A percentile compares a stretch with the other conserved stretches of the same genome.
phyloP scores from a whole-genome alignment of 2,113 vertebrate species.

The Erythrocercus mccallii region DNA sequence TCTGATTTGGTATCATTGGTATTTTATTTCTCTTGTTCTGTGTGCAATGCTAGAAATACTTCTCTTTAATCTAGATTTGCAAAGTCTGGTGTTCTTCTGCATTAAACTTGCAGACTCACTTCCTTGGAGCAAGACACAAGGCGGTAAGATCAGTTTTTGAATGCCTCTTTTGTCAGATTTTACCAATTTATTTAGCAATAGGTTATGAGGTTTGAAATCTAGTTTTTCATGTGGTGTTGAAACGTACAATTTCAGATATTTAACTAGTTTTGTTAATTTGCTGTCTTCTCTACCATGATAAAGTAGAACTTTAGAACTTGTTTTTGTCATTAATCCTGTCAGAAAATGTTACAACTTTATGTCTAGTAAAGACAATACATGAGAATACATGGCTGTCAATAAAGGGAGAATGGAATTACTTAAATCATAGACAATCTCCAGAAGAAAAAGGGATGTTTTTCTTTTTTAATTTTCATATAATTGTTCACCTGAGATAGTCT shows the following conservation, averaged over 20 bases:
- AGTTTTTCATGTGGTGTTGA: neutral
- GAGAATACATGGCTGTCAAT: neutral
- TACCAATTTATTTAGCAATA: neutral
- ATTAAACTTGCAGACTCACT: slow-evolving; percentile 57
- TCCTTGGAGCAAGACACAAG: slow-evolving; percentile 56
- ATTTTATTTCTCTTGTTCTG: neutral
- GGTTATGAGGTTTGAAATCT: neutral
- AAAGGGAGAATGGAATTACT: neutral
- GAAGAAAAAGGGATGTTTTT: neutral
- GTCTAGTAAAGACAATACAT: neutral
- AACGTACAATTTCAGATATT: neutral
- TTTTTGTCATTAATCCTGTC: neutral
- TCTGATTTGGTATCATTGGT: neutral
- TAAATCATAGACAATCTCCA: neutral
- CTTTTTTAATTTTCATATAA: neutral
- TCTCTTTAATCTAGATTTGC: slow-evolving; percentile 53
- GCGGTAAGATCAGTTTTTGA: slow-evolving; percentile 3
- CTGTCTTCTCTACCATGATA: neutral
- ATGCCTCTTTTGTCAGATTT: neutral
- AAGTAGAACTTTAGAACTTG: neutral
- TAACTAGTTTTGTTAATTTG: neutral
- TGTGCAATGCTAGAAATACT: neutral
- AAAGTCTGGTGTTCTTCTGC: slow-evolving; percentile 63
- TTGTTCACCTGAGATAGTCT: neutral
- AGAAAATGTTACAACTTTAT: neutral